A percentile compares a stretch with the other conserved stretches of the same genome.
Conservation (phyloP, 1,140 invertebrate species). For the Eumeta japonica region DNA sequence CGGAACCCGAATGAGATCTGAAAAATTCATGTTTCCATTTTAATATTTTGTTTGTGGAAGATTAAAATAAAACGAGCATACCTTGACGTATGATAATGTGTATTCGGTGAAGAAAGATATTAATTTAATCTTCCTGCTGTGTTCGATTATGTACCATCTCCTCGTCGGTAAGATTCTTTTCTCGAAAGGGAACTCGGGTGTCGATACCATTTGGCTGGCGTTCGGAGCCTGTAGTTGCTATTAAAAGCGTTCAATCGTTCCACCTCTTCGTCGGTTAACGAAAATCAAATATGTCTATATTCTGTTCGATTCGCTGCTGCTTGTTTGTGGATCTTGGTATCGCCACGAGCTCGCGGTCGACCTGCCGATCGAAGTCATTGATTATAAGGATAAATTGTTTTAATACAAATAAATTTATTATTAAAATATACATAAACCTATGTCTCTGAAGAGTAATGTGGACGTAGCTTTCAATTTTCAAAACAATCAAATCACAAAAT, state of each 20-base stretch:
- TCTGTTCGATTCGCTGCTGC: conserved; percentile 31
- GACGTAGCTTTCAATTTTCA: too few relatives aligned
- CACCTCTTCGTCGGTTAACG: conserved; percentile 29
- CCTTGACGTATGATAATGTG: too few relatives aligned
- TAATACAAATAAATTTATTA: background rate
- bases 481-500: too few relatives aligned
- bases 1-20: too few relatives aligned
- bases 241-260: conserved; percentile 32
- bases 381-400: too few relatives aligned
- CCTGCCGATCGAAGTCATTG: conserved; percentile 24
- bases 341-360: conserved; percentile 31
- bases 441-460: too few relatives aligned
- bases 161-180: conserved; percentile 26
- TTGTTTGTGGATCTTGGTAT: conserved; percentile 39
- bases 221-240: conserved; percentile 36
- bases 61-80: too few relatives aligned
- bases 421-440: too few relatives aligned
- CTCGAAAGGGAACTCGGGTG: conserved; percentile 38
- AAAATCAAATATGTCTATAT: conserved; percentile 36
- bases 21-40: too few relatives aligned
- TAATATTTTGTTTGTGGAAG: too few relatives aligned
- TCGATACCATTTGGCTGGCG: conserved; percentile 36
- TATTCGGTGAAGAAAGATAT: too few relatives aligned
- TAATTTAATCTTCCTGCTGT: conserved; percentile 23
- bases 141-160: conserved; percentile 33